Percentiles rank a stretch among this genome's conserved stretches.
Evolutionary conservation across 2,888 invertebrate genomes (phyloP).

Genomic region (Saturnia japonica): DNA sequence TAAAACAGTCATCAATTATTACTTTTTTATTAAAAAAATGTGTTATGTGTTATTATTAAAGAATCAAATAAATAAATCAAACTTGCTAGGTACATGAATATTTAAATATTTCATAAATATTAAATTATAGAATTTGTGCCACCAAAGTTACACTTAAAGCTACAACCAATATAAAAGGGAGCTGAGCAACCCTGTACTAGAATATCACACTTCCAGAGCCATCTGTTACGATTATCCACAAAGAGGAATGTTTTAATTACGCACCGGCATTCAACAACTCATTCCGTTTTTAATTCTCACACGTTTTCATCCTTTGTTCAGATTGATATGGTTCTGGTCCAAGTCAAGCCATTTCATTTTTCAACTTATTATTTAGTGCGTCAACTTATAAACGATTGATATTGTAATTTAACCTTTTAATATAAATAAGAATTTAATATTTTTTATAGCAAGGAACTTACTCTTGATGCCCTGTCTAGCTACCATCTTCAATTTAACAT

Average conservation of each 20-base stretch:
- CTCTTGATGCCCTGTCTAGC: background rate
- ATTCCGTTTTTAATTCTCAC: slow-evolving; percentile 33
- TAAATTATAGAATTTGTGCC: background rate
- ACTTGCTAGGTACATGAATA: background rate
- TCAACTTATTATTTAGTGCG: background rate
- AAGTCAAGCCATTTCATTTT: background rate
- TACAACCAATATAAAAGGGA: background rate
- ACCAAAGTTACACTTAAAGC: background rate
- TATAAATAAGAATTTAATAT: too few relatives aligned
- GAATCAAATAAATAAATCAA: background rate
- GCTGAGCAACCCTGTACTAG: slow-evolving; percentile 20
- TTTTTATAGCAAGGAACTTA: background rate
- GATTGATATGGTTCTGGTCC: slow-evolving; percentile 32
- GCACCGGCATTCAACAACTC: slow-evolving; percentile 32
- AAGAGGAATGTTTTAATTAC: slow-evolving; percentile 42
- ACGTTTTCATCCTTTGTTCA: slow-evolving; percentile 37
- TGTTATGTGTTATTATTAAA: background rate
- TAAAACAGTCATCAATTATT: background rate
- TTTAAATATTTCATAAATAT: background rate
- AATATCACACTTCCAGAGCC: slow-evolving; percentile 24
- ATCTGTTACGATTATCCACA: slow-evolving; percentile 33
- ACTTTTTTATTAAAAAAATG: background rate
- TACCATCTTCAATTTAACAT: background rate
- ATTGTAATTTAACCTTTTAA: background rate
- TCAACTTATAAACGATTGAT: background rate